Conservation (phyloP, 1,140 invertebrate species). For the Popillia japonica region DNA sequence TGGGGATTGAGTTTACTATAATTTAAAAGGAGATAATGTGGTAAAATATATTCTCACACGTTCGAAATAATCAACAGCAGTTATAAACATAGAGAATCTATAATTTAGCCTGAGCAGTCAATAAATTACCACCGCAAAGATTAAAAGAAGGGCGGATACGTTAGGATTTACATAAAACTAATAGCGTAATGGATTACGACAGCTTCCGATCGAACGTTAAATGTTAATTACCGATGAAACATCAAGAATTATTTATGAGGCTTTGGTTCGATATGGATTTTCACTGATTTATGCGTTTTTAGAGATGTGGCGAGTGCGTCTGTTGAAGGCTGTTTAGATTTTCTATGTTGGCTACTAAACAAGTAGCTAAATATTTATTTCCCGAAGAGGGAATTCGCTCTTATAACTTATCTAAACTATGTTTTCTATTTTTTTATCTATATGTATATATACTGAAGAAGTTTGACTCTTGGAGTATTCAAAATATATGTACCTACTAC, state of each 20-base stretch:
- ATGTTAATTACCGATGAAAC: slow-evolving; percentile 30
- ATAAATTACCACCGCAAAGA: neutral
- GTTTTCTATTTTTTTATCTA: neutral
- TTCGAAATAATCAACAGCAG: neutral
- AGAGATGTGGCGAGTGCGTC: neutral
- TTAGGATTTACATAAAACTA: slow-evolving; percentile 31
- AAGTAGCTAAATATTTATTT: neutral
- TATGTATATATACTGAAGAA: slow-evolving; percentile 1
- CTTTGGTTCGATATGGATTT: neutral
- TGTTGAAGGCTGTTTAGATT: neutral
- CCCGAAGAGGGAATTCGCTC: neutral
- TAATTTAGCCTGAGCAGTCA: slow-evolving; percentile 1
- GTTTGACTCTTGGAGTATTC: slow-evolving; percentile 7
- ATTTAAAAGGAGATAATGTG: too few species aligned
- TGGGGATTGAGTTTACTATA: too few species aligned
- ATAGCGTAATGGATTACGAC: slow-evolving; percentile 27
- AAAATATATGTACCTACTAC: neutral
- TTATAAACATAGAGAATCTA: slow-evolving; percentile 16
- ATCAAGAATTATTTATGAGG: slow-evolving; percentile 30
- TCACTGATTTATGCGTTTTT: slow-evolving; percentile 11
- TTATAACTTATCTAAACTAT: neutral
- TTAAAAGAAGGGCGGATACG: slow-evolving; percentile 1
- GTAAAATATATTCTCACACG: neutral
- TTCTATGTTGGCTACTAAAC: neutral
- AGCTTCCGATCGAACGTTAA: slow-evolving; percentile 25